phyloP scores from a whole-genome alignment of 2,113 vertebrate species.

The Ivindomyrus marchei region DNA sequence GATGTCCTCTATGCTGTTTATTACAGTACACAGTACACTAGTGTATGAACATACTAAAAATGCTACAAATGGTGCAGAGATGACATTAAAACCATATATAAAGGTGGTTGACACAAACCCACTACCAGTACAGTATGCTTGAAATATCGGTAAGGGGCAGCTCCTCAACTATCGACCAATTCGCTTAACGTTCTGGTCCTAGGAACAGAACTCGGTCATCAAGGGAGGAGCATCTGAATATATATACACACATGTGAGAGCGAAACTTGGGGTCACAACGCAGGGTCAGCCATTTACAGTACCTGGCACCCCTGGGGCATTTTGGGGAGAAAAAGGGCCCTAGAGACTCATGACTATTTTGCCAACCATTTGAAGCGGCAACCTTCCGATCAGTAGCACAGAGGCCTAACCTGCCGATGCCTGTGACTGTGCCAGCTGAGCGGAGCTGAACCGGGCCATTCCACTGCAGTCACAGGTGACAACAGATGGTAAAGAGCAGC shows the following conservation, averaged over 20 bases:
- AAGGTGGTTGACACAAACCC: too few species aligned
- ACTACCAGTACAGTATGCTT: too few species aligned
- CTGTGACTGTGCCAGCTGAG: not conserved
- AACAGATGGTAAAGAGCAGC: not conserved
- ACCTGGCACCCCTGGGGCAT: not conserved
- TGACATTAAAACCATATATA: too few species aligned
- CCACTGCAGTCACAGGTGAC: not conserved
- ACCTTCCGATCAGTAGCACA: not conserved
- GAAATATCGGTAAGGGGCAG: too few species aligned
- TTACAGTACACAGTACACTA: too few species aligned
- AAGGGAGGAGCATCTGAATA: too few species aligned
- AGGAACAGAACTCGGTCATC: too few species aligned
- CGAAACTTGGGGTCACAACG: not conserved
- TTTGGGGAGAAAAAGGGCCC: not conserved
- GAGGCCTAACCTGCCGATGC: not conserved
- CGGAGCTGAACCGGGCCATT: not conserved
- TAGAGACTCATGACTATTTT: not conserved
- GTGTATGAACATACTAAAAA: too few species aligned
- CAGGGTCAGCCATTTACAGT: not conserved
- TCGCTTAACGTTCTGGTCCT: too few species aligned
- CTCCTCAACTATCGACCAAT: too few species aligned
- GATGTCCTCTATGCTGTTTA: too few species aligned
- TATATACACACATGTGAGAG: not conserved
- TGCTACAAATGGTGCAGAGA: too few species aligned
- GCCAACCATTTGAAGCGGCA: not conserved